These are phyloP conservation scores for Ctenochaetus hawaiiensis DNA, from an alignment of 2,797 vertebrate species.

Conservation along the genomic window DNA sequence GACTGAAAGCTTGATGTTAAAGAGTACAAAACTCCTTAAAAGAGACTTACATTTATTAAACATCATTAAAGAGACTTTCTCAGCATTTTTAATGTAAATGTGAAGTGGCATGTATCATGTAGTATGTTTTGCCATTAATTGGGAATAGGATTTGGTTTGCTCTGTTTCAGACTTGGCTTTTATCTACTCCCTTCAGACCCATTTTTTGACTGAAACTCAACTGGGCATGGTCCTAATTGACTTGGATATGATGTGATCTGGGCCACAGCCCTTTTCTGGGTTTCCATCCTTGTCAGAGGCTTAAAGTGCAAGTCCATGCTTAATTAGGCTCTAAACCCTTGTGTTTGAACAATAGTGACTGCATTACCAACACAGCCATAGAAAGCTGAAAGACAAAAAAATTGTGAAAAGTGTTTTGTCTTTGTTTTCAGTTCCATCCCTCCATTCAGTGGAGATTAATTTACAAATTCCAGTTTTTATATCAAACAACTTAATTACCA, in stretches of 20 bases:
- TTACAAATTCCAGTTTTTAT: too few relatives aligned
- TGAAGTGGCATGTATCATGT: background rate
- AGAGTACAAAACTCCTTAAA: background rate
- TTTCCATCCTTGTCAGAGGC: background rate
- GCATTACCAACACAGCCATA: background rate
- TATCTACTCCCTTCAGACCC: constrained; percentile 10
- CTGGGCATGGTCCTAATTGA: constrained; percentile 3
- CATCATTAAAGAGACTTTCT: background rate
- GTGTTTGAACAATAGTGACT: background rate
- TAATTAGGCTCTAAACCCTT: constrained; percentile 15
- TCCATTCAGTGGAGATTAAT: background rate
- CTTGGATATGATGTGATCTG: constrained; percentile 9
- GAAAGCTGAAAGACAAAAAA: background rate
- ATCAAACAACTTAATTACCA: too few relatives aligned
- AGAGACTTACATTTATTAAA: background rate
- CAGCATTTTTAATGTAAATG: background rate
- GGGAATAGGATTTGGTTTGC: background rate
- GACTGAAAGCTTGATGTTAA: constrained; percentile 4
- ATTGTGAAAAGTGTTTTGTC: too few relatives aligned
- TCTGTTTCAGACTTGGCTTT: constrained; percentile 12
- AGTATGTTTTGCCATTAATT: background rate
- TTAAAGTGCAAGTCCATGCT: constrained; percentile 15
- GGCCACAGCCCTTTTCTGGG: background rate
- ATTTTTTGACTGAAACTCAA: background rate
- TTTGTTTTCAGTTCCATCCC: too few relatives aligned